Base-by-base conservation (phyloP, 2,797 vertebrate genomes). In the Gorsachius magnificus region DNA sequence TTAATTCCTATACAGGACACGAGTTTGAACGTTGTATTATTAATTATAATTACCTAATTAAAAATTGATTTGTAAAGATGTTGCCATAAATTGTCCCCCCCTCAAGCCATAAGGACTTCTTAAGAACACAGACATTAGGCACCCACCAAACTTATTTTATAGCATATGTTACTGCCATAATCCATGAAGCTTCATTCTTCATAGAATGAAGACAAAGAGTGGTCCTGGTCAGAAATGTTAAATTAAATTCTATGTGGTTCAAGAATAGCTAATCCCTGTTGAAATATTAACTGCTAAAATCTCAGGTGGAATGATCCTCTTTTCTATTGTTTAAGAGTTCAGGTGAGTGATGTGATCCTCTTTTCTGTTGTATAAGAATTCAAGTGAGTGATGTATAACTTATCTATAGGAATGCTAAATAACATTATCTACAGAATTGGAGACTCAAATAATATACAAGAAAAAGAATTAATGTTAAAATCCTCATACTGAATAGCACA, bases 401-500 rank as follows among this genome's bases (percentile, higher is more conserved):
- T 76, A 69, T 22, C 50, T 54, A 76, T 28, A 68, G 66, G 36
- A 76, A 72, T 94, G 36, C 25, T 87, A 83, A 94, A 90, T 94
- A 87, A 71, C 11, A 46, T 88, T 93, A 93, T 85, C 38, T 93
- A 72, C 60, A 46, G 72, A 84, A 26, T 0, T 76, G 16, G 51
- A 89, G 83, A 69, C 82, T 91, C 93, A 88, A 64, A 71, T 89
- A 78, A 76, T 66, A 76, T 33, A 43, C 45, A 85, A 85, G 78
- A 92, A 96, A 82, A 88, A 41, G 79, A 91, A 90, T 96, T 94
- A 95, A 76, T 95, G 87, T 95, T 87, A 95, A 96, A 96, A 95
- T 95, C 15, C 16, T n/a, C 10, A 88, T 68, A 85, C 31, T 48
- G 90, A 90, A 92, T 38, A n/a, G 16, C 46, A 68, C 50, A 60